These are phyloP conservation scores for Drosophila glabriapex DNA, from an alignment of 2,888 invertebrate genomes.

Conservation along the genomic window DNA sequence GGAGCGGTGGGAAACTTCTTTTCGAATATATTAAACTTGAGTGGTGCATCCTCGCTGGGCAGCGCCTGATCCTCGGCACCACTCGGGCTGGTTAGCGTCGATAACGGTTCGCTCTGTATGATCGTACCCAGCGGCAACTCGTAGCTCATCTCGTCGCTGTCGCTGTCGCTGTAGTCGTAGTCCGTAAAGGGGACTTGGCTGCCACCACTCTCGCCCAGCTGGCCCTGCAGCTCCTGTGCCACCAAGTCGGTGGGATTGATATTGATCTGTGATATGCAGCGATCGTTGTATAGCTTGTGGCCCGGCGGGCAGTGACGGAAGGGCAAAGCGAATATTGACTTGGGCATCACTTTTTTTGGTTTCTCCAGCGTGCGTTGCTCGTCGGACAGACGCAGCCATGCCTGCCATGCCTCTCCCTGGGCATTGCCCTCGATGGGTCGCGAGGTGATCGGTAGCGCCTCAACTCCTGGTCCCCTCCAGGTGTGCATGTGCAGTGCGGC, in stretches of 20 bases:
- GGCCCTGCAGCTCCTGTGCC: slow-evolving; percentile 70
- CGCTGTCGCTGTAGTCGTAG: slow-evolving; percentile 81
- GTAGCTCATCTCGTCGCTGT: slow-evolving; percentile 48
- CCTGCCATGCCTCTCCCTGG: slow-evolving; percentile 85
- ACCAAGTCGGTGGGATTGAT: slow-evolving; percentile 77
- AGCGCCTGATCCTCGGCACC: slow-evolving; percentile 62
- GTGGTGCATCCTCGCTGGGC: slow-evolving; percentile 81
- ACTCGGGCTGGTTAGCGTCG: slow-evolving; percentile 7
- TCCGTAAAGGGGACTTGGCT: slow-evolving; percentile 26
- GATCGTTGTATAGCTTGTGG: slow-evolving; percentile 79
- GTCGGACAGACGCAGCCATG: slow-evolving; percentile 83
- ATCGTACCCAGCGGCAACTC: slow-evolving; percentile 27
- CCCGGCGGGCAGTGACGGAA: slow-evolving; percentile 83
- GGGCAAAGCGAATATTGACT: slow-evolving; percentile 85
- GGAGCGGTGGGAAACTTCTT: slow-evolving; percentile 77
- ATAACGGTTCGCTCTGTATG: slow-evolving; percentile 14
- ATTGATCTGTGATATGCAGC: slow-evolving; percentile 83
- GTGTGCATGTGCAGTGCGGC: slow-evolving; percentile 22
- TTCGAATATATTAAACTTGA: slow-evolving; percentile 84
- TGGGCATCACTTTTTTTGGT: slow-evolving; percentile 85
- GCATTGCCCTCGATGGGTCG: slow-evolving; percentile 85
- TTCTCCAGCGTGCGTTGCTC: slow-evolving; percentile 80
- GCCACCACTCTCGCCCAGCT: slow-evolving; percentile 29
- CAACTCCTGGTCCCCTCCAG: slow-evolving; percentile 16
- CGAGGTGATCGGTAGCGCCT: slow-evolving; percentile 84